Evolutionary conservation across 2,888 invertebrate species (phyloP).

Genomic region (Beris chalybata): DNA sequence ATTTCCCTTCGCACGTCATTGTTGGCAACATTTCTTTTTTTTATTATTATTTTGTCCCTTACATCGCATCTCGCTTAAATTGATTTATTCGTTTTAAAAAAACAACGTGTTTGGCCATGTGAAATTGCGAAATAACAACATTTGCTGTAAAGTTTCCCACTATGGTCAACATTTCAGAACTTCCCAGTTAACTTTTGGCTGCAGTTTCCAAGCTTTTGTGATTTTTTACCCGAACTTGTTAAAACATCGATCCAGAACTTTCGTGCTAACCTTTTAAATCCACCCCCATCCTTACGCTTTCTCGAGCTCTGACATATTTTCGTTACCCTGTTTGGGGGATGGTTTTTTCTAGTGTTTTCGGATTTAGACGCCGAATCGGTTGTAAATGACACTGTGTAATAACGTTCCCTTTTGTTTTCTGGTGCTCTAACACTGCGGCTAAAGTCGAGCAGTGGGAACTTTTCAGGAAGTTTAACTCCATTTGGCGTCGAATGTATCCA

Average conservation of each 20-base stretch:
- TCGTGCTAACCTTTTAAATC: not conserved
- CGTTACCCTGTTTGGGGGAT: not conserved
- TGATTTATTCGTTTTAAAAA: slow-evolving; percentile 3
- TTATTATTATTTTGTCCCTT: not conserved
- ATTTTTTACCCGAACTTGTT: not conserved
- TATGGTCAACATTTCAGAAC: not conserved
- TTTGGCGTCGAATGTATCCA: slow-evolving; percentile 19
- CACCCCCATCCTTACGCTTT: too few species aligned
- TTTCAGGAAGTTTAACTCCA: slow-evolving; percentile 24
- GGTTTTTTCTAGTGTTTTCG: slow-evolving; percentile 15
- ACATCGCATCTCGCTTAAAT: not conserved
- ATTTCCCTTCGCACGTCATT: not conserved
- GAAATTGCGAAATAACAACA: slow-evolving; percentile 13
- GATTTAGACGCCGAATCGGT: not conserved
- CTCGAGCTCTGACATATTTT: too few species aligned
- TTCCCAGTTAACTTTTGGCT: slow-evolving; percentile 13
- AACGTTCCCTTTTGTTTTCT: slow-evolving; percentile 18
- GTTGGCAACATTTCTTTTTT: not conserved
- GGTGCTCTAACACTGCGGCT: not conserved
- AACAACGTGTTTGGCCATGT: not conserved
- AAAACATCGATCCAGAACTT: slow-evolving; percentile 9
- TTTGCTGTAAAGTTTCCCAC: slow-evolving; percentile 8
- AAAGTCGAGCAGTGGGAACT: not conserved
- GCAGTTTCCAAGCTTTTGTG: slow-evolving; percentile 6
- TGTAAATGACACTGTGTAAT: slow-evolving; percentile 7